These are phyloP conservation scores for Tachysurus fulvidraco DNA, from an alignment of 2,113 vertebrate genomes.

Conservation along the genomic window DNA sequence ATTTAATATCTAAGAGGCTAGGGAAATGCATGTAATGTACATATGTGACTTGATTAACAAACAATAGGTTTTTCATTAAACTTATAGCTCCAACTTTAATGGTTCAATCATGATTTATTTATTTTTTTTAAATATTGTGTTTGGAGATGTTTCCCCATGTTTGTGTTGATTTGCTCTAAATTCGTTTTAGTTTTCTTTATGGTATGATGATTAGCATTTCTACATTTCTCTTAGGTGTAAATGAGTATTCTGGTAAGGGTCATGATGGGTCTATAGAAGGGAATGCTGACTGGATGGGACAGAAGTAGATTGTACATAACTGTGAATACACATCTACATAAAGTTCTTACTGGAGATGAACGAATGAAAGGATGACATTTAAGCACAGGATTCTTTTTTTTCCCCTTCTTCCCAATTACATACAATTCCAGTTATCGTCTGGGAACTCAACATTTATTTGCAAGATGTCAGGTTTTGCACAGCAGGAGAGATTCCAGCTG, in stretches of 20 bases:
- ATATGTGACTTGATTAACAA: not conserved
- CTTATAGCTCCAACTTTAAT: not conserved
- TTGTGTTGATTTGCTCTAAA: not conserved
- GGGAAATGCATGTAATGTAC: not conserved
- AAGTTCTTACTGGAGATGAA: not conserved
- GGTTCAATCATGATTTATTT: not conserved
- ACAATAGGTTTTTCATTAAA: not conserved
- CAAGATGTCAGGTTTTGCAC: constrained; percentile 12
- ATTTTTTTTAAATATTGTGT: not conserved
- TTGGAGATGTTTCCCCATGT: not conserved
- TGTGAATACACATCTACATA: not conserved
- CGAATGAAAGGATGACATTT: not conserved
- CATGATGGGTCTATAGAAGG: too few species aligned
- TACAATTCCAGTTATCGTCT: constrained; percentile 3
- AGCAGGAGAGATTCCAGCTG: constrained; percentile 25
- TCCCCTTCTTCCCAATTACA: not conserved
- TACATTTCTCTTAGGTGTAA: not conserved
- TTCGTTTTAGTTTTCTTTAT: not conserved
- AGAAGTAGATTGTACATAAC: too few species aligned
- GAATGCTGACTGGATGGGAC: too few species aligned
- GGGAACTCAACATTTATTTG: constrained; percentile 28
- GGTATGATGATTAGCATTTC: not conserved
- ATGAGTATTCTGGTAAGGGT: not conserved
- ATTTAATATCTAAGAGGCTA: not conserved
- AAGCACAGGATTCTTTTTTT: not conserved